Conservation (phyloP, 2,888 invertebrate species). For the Therioaphis trifolii region DNA sequence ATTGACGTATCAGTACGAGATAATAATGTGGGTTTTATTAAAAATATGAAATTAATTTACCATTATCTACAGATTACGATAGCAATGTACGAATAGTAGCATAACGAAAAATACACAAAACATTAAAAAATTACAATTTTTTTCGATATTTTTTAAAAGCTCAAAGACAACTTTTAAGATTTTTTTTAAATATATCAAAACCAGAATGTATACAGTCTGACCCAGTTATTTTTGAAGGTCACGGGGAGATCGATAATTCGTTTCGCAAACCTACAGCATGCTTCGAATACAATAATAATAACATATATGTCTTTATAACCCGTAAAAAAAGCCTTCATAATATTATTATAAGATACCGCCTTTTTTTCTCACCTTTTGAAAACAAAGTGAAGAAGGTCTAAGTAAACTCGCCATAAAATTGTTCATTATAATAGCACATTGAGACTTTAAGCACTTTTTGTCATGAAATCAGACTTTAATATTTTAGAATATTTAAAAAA, state of each 20-base stretch:
- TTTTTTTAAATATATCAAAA: background rate
- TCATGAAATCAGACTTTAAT: too few relatives aligned
- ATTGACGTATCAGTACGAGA: too few relatives aligned
- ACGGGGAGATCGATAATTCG: slow-evolving; percentile 44
- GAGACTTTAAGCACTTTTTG: too few relatives aligned
- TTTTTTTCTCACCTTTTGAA: background rate
- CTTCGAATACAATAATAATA: background rate
- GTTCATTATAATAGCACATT: too few relatives aligned
- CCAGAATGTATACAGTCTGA: slow-evolving; percentile 15
- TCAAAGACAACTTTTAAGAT: background rate
- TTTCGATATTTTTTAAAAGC: background rate
- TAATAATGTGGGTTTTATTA: too few relatives aligned
- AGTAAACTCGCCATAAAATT: background rate
- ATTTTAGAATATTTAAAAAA: too few relatives aligned
- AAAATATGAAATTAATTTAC: too few relatives aligned
- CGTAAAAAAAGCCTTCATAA: background rate
- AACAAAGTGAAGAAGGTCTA: background rate
- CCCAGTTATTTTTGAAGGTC: slow-evolving; percentile 53
- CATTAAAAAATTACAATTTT: background rate
- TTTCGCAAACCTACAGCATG: slow-evolving; percentile 25
- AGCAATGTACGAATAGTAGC: too few relatives aligned
- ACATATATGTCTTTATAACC: background rate
- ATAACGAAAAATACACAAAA: background rate
- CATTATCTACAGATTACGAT: too few relatives aligned
- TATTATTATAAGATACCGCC: background rate